Base-by-base conservation (phyloP, 2,888 invertebrate genomes). In the Sylvicola fuscatus region DNA sequence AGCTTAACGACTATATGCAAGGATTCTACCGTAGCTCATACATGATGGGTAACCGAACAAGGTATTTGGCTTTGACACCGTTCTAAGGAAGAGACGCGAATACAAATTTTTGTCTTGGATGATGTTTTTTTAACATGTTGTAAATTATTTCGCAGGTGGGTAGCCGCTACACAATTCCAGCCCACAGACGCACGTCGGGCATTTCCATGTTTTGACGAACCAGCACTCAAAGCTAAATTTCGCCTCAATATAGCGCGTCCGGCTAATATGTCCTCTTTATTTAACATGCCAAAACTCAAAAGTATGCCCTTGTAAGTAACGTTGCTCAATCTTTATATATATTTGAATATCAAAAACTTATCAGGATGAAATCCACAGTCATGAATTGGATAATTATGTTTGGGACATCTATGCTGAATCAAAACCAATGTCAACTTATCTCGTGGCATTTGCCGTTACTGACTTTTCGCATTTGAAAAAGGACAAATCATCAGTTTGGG, bases 161-260 rank as follows among this genome's bases (percentile, higher is more conserved):
- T 81, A 47, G 81, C 78, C 7, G 72, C 78, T 1, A 80, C 81
- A 3, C 82, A 83, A 57, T 82, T 83, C 52, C 80, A 83, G 51
- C 72, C 82, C 2, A 81, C 81, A 34, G 81, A 81, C 48, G 82
- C 82, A 1, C 65, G 81, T 12, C 67, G 74, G 39, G 81, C 82
- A 4, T 84, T 86, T 56, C 86, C 84, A 0, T 86, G 84, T 55
- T 84, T 83, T 61, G 86, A 86, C 53, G 84, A 86, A 53, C 86
- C 86, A 0, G 77, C 77, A 0, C 55, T 83, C 35, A 86, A 86
- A 52, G 84, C 84, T 1, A 68, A 64, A 40, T 86, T 86, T 48
- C 73, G 74, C 42, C 68, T 86, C 46, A 77, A 70, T 52, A 70
- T 86, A 33, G 82, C 77, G 0, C 60, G 83, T 14, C 71, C 72